Evolutionary conservation across 2,113 vertebrate species (phyloP), one percentile per base, ranked within the genome.

Genomic region (Neodon shergylaensis): DNA sequence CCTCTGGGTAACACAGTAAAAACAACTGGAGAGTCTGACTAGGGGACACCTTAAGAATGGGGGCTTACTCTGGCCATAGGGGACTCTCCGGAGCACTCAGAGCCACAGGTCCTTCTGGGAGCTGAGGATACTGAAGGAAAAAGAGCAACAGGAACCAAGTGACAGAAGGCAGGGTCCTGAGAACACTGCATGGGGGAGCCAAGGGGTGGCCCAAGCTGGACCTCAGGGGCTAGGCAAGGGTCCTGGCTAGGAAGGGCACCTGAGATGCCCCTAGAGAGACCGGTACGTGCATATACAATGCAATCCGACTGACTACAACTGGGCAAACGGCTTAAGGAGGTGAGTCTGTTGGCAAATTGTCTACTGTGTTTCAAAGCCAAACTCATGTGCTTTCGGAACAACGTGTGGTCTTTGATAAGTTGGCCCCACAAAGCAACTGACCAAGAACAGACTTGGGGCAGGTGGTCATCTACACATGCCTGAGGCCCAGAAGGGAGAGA

Each of bases 391-490:
- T 1, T 5, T 11, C 14, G 24, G 70, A 66, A 13, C 16, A 0
- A n/a, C 28, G 17, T 17, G 54, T 14, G 7, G 28, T 13, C 83
- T 11, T 6, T 0, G 65, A 14, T 4, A 65, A 36, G 52, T 22
- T n/a, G 9, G 58, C 36, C 66, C 42, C 92, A 33, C 3, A 0
- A 65, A 79, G 42, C 9, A 0, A 87, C 82, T 33, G 19, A 16
- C 0, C 0, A 21, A 61, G 19, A 36, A 58, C 1, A 0, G 33
- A 11, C 2, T 0, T 2, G 0, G 1, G 17, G 61, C 36, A 8
- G 0, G 17, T 33, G 65, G 39, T n/a, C 1, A 5, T 24, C 1
- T 58, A 21, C 77, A 54, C 7, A 5, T 0, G 2, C 47, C 82
- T 33, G 28, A 33, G 61, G 28, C 82, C 82, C 49, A 33, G 17